Percentiles rank a stretch among this genome's conserved stretches.
Conservation (phyloP, 2,888 invertebrate genomes). For the Archips xylosteana region DNA sequence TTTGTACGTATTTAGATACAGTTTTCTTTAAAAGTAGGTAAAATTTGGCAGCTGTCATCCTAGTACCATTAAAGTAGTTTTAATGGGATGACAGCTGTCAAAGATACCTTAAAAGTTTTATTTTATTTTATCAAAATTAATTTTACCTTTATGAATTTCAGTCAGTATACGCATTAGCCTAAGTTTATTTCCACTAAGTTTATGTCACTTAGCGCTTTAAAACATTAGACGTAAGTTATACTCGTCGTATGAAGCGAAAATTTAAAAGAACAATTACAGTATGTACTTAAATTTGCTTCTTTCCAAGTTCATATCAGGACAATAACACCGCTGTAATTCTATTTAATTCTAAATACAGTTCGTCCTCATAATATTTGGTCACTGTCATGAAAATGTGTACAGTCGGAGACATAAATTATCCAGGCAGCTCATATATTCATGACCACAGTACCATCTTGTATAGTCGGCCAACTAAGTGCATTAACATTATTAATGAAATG, state of each 20-base stretch:
- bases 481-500: no score
- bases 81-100: constrained; percentile 1
- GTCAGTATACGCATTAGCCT: background rate
- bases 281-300: background rate
- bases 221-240: background rate
- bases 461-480: no score
- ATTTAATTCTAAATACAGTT: no score
- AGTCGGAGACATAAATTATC: no score
- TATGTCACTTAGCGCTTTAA: background rate
- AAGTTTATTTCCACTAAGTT: background rate
- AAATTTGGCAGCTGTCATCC: background rate
- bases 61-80: background rate
- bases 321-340: no score
- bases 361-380: no score
- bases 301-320: no score
- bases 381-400: no score
- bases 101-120: background rate
- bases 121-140: background rate
- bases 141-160: background rate
- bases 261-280: background rate
- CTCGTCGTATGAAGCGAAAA: background rate
- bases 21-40: background rate
- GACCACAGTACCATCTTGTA: no score
- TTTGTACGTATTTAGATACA: background rate
- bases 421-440: no score